Percentiles rank a stretch among this genome's conserved stretches.
Evolutionary conservation across 23 tunicate genomes (phyloP).

Genomic region (Ascidia mentula): DNA sequence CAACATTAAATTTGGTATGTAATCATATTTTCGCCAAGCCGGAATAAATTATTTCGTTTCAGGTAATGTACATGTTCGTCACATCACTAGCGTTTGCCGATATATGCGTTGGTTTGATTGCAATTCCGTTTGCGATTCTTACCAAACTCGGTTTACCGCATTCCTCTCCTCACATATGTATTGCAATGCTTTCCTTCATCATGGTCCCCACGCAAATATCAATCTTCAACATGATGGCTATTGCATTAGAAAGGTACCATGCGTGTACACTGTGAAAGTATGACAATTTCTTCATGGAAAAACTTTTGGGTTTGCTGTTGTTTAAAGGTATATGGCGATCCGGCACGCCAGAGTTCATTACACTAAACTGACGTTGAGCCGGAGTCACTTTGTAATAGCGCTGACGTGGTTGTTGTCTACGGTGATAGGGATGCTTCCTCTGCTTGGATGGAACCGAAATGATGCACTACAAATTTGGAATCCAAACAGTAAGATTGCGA

Average conservation of each 20-base stretch:
- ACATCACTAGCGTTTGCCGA: constrained; percentile 54
- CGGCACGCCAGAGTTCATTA: constrained; percentile 46
- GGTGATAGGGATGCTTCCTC: constrained; percentile 58
- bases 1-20: too few species aligned
- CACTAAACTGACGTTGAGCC: constrained; percentile 25
- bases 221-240: constrained; percentile 55
- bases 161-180: constrained; percentile 35
- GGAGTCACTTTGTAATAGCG: constrained; percentile 6
- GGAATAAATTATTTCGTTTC: background rate
- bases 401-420: constrained; percentile 50
- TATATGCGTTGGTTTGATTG: constrained; percentile 40
- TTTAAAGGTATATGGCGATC: constrained; percentile 35
- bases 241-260: constrained; percentile 67
- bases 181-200: constrained; percentile 55
- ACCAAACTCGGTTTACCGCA: constrained; percentile 68
- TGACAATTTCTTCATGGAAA: too few species aligned
- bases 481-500: background rate
- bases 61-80: constrained; percentile 73
- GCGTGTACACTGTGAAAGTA: too few species aligned
- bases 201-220: constrained; percentile 66
- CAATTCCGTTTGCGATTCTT: constrained; percentile 60
- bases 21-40: too few species aligned
- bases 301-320: too few species aligned
- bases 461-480: background rate
- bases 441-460: constrained; percentile 62